Percentiles rank a stretch among this genome's conserved stretches.
Conservation (phyloP, 2,888 invertebrate genomes). For the Sphaerophoria rueppellii region DNA sequence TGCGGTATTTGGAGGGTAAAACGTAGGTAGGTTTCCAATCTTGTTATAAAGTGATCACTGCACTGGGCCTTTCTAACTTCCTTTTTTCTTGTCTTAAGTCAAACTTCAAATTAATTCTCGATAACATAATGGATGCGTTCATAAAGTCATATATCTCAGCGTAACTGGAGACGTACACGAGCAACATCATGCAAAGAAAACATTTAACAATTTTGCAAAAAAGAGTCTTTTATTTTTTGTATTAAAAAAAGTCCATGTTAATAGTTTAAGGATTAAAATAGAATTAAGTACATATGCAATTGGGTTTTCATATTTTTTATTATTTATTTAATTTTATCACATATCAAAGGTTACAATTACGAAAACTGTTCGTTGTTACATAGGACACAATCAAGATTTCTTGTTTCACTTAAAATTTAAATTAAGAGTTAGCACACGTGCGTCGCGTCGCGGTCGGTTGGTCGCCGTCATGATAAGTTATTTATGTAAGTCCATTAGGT, state of each 20-base stretch:
- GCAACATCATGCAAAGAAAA: neutral
- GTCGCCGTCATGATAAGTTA: constrained; percentile 23
- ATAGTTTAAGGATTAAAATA: constrained; percentile 49
- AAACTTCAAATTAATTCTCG: too few relatives aligned
- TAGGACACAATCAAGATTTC: constrained; percentile 41
- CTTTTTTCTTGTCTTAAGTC: too few relatives aligned
- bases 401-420: constrained; percentile 26
- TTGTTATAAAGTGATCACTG: too few relatives aligned
- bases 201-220: neutral
- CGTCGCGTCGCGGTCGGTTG: too few relatives aligned
- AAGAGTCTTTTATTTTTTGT: constrained; percentile 1
- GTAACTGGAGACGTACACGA: too few relatives aligned
- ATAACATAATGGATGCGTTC: too few relatives aligned
- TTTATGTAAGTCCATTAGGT: neutral
- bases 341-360: constrained; percentile 56
- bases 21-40: too few relatives aligned
- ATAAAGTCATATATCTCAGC: too few relatives aligned
- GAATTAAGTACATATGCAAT: constrained; percentile 60
- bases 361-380: constrained; percentile 52
- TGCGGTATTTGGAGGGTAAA: too few relatives aligned
- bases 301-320: constrained; percentile 30
- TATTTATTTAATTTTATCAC: constrained; percentile 52
- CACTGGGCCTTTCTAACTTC: too few relatives aligned
- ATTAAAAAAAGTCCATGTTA: constrained; percentile 24
- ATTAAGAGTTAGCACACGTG: constrained; percentile 38